Conservation (phyloP, 2,113 vertebrate genomes). For the Amphilophus citrinellus region DNA sequence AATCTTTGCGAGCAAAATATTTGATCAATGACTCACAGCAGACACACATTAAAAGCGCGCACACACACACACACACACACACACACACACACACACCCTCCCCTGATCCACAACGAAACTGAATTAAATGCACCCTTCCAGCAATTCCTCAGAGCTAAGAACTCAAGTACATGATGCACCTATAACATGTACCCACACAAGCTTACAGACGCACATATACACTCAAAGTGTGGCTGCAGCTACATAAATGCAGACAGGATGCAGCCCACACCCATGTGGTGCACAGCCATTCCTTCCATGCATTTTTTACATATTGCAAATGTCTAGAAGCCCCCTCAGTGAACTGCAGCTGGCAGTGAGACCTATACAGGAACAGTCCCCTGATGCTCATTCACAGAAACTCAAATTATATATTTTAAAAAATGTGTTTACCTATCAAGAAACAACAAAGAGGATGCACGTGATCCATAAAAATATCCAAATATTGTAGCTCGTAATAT, state of each 20-base stretch:
- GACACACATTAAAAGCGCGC: constrained; percentile 36
- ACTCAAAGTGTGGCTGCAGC: constrained; percentile 22
- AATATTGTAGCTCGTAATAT: neutral
- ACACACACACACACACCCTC: constrained; percentile 18
- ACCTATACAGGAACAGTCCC: neutral
- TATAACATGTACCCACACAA: neutral
- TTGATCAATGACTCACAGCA: constrained; percentile 83
- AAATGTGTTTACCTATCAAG: neutral
- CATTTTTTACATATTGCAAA: constrained; percentile 75
- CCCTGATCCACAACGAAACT: constrained; percentile 43
- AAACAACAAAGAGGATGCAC: neutral
- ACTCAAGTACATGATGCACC: constrained; percentile 21
- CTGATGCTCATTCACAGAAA: neutral
- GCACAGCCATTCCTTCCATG: constrained; percentile 62
- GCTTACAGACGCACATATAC: neutral
- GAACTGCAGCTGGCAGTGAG: constrained; percentile 55
- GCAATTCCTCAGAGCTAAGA: constrained; percentile 30
- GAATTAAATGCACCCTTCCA: constrained; percentile 44
- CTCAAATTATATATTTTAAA: neutral
- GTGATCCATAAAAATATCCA: neutral
- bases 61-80: neutral
- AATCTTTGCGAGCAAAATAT: constrained; percentile 79
- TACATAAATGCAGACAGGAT: constrained; percentile 74
- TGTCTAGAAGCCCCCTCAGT: constrained; percentile 63
- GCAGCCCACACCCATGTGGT: constrained; percentile 77